Conservation (phyloP, 2,797 vertebrate genomes). For the Anableps anableps region DNA sequence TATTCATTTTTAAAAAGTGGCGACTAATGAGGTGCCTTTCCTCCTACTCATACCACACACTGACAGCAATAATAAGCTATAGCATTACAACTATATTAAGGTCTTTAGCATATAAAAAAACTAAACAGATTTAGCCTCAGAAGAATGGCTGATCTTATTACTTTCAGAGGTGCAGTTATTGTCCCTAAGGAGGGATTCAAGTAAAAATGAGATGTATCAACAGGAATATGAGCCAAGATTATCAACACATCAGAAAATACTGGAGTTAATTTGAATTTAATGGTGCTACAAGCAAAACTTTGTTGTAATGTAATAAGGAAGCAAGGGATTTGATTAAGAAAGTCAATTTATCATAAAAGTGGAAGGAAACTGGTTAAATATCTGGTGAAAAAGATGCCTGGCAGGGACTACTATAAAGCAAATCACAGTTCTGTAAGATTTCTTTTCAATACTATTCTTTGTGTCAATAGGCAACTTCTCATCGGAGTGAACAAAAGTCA, state of each 20-base stretch:
- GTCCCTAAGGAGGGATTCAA: constrained; percentile 19
- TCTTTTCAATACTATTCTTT: too few relatives aligned
- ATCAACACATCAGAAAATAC: constrained; percentile 19
- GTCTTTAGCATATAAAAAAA: constrained; percentile 14
- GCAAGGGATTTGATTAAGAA: constrained; percentile 7
- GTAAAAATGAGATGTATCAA: constrained; percentile 21
- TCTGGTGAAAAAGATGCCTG: background rate
- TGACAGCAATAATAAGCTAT: constrained; percentile 23
- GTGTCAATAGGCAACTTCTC: too few relatives aligned
- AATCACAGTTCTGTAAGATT: background rate
- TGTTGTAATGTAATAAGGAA: constrained; percentile 17
- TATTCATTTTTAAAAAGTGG: background rate
- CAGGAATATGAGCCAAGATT: constrained; percentile 12
- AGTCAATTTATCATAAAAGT: constrained; percentile 23
- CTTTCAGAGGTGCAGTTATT: constrained; percentile 6
- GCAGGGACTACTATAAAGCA: background rate
- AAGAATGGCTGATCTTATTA: constrained; percentile 25
- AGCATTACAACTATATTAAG: constrained; percentile 5
- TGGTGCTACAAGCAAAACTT: background rate
- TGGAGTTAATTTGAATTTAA: constrained; percentile 7
- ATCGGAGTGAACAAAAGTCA: too few relatives aligned
- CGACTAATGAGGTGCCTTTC: background rate
- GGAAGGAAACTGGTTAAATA: background rate
- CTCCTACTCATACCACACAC: background rate
- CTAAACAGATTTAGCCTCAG: background rate